Evolutionary conservation across 2,113 vertebrate species (phyloP), one percentile per base, ranked within the genome.

Genomic region (Ptyas mucosa): DNA sequence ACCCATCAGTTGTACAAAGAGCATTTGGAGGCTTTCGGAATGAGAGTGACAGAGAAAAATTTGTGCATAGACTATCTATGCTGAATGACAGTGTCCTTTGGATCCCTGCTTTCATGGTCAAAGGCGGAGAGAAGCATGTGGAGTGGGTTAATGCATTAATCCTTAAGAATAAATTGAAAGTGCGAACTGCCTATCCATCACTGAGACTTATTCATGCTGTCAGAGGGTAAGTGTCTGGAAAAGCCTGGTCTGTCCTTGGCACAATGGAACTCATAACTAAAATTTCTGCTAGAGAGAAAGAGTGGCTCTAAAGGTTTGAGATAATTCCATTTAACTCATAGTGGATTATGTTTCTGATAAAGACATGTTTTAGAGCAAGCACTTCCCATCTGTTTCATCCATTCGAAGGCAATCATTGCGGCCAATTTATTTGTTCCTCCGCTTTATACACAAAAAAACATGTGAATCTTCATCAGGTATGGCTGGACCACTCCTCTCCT

Each of bases 91-190:
- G 98, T 97, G 98, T 98, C 94, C 98, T 99, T 94, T 99, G 98
- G 98, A 98, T 99, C 94, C 98, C 98, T 87, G 98, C 98, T 94
- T 99, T 99, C 98, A 98, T 98, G 98, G 98, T 98, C 96, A 99
- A 99, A 98, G 98, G 98, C 18, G 98, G 98, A 96, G 98, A 98
- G 97, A 98, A 98, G 96, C 98, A 98, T 85, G 98, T 99, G 96
- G 98, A 98, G 69, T 98, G 97, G 95, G 98, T 99, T 96, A 98
- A 98, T 93, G 97, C 98, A 69, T 97, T 99, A 96, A 98, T 98
- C 97, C 98, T 99, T 94, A 98, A 98, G 96, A 98, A 98, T 96
- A 98, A 98, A 96, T 97, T 99, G 95, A 97, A 97, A 96, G 97
- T 99, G 94, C 96, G 96, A 95, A 98, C 98, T 8, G 98, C 98